These are phyloP conservation scores for Chelonia mydas DNA, from an alignment of 2,797 vertebrate species.

Conservation along the genomic window DNA sequence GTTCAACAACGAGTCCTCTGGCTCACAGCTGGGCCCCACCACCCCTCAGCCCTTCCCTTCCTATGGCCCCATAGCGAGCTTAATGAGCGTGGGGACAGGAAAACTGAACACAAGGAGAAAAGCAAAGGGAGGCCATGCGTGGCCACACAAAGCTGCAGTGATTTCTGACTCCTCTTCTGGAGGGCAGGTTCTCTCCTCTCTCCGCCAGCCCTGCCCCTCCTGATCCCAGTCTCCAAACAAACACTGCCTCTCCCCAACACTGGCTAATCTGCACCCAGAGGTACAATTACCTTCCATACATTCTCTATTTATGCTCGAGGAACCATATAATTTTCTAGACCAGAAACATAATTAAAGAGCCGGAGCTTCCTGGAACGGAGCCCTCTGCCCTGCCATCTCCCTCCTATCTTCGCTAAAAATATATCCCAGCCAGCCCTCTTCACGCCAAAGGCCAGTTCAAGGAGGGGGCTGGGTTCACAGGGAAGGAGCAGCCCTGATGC, in stretches of 20 bases:
- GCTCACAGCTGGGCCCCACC: background rate
- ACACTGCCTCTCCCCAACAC: conserved; percentile 6
- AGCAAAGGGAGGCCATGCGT: background rate
- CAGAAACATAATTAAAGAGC: conserved; percentile 70
- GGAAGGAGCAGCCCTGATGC: background rate
- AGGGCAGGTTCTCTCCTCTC: background rate
- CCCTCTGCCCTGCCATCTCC: background rate
- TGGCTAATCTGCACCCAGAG: conserved; percentile 35
- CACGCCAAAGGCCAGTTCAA: background rate
- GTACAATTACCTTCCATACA: conserved; percentile 62
- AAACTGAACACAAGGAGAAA: accelerated
- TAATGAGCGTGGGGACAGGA: no score
- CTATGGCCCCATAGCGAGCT: background rate
- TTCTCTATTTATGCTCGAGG: conserved; percentile 16
- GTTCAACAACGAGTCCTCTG: background rate
- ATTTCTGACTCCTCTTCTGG: background rate
- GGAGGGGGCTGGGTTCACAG: accelerated
- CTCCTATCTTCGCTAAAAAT: conserved; percentile 49
- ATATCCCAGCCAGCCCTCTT: accelerated
- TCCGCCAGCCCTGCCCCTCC: background rate
- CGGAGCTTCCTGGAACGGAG: background rate
- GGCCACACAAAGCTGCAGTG: background rate
- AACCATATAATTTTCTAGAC: conserved; percentile 61
- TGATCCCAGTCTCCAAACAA: background rate
- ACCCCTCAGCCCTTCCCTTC: background rate